These are phyloP conservation scores for Pristionchus japonicus DNA, from an alignment of 2,888 invertebrate genomes.

Conservation along the genomic window DNA sequence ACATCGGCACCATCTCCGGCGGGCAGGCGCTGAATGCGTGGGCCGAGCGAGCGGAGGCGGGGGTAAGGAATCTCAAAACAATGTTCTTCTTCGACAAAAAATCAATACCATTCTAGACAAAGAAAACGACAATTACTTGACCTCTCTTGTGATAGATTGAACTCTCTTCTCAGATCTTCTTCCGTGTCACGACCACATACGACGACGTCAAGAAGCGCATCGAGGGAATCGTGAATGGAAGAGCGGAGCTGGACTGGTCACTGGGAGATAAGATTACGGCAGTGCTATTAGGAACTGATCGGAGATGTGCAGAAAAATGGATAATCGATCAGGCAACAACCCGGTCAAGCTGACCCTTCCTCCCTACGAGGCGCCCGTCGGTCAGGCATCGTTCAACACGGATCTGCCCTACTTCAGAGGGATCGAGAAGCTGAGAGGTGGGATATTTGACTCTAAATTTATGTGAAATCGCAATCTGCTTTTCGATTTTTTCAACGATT, in stretches of 20 bases:
- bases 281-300: too few relatives aligned
- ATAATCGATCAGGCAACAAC: slow-evolving; percentile 50
- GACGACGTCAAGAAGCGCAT: slow-evolving; percentile 51
- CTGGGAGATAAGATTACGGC: slow-evolving; percentile 10
- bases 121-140: too few relatives aligned
- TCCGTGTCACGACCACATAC: slow-evolving; percentile 62
- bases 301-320: too few relatives aligned
- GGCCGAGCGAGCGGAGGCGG: slow-evolving; percentile 65
- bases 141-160: too few relatives aligned
- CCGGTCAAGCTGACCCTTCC: slow-evolving; percentile 57
- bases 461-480: neutral
- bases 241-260: slow-evolving; percentile 24
- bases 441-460: slow-evolving; percentile 9
- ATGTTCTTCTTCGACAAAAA: too few relatives aligned
- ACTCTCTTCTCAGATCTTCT: slow-evolving; percentile 55
- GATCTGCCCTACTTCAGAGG: slow-evolving; percentile 67
- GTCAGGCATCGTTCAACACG: slow-evolving; percentile 67
- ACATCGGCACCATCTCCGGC: slow-evolving; percentile 69
- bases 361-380: slow-evolving; percentile 49
- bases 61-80: neutral
- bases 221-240: slow-evolving; percentile 53
- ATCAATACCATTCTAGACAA: too few relatives aligned
- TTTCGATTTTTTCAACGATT: neutral
- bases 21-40: slow-evolving; percentile 72
- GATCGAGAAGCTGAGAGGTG: slow-evolving; percentile 63